A percentile compares a stretch with the other conserved stretches of the same genome.
Evolutionary conservation across 1,140 invertebrate species (phyloP).

Genomic region (Liolophura sinensis): DNA sequence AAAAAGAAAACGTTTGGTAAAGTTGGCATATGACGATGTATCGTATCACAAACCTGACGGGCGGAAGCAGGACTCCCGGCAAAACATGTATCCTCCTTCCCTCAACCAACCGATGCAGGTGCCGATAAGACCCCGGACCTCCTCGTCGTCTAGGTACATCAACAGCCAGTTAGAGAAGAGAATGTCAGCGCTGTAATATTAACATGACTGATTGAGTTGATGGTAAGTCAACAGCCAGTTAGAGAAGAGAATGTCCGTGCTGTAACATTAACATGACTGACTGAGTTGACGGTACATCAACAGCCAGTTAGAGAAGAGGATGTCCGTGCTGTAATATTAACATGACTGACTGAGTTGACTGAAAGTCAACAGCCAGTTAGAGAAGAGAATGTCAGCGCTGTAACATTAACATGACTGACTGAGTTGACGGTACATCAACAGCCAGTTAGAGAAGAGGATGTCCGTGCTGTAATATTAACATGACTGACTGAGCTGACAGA

Average conservation of each 20-base stretch:
- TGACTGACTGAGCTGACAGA: no score
- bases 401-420: no score
- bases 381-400: no score
- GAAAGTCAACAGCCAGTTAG: no score
- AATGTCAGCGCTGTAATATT: constrained; percentile 57
- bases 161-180: constrained; percentile 70
- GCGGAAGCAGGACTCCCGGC: constrained; percentile 61
- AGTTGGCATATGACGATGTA: no score
- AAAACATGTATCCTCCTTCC: constrained; percentile 62
- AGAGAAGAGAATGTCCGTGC: neutral
- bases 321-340: neutral
- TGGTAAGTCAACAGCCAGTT: neutral
- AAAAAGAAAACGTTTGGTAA: no score
- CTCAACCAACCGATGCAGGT: constrained; percentile 63
- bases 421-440: no score
- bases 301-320: neutral
- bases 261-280: no score
- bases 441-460: neutral
- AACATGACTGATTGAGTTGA: no score
- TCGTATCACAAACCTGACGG: constrained; percentile 60
- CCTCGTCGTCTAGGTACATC: constrained; percentile 66
- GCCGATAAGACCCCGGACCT: constrained; percentile 59
- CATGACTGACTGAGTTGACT: no score
- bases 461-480: neutral
- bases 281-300: no score